These are phyloP conservation scores for Sus cebifrons DNA, from an alignment of 2,797 vertebrate species.

Conservation along the genomic window DNA sequence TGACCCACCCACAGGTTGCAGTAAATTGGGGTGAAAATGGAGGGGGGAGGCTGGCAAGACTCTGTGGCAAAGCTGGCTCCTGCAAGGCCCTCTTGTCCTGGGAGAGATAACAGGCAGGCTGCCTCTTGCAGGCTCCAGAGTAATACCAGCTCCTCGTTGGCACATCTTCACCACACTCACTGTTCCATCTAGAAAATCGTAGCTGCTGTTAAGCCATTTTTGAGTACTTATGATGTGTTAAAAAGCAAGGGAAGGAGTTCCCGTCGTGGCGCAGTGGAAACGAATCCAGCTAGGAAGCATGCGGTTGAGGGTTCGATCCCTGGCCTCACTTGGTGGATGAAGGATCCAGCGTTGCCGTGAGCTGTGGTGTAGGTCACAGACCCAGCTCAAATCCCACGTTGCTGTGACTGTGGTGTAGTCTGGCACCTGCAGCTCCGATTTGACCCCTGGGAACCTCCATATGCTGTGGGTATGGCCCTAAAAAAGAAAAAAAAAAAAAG, in stretches of 20 bases:
- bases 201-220: not conserved
- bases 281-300: too few relatives aligned
- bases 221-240: not conserved
- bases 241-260: not conserved
- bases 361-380: too few relatives aligned
- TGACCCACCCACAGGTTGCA: not conserved
- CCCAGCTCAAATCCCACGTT: too few relatives aligned
- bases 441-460: too few relatives aligned
- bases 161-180: not conserved
- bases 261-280: too few relatives aligned
- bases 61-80: not conserved
- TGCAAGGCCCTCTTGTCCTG: not conserved
- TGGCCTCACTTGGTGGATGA: too few relatives aligned
- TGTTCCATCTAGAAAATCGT: not conserved
- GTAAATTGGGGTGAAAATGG: not conserved
- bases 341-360: too few relatives aligned
- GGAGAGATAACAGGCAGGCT: not conserved
- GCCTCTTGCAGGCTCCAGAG: not conserved
- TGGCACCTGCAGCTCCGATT: too few relatives aligned
- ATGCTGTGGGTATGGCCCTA: too few relatives aligned
- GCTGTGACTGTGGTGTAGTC: too few relatives aligned
- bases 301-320: too few relatives aligned
- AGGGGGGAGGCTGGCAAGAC: not conserved
- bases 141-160: not conserved
- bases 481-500: not conserved